Evolutionary conservation across 2,113 vertebrate species (phyloP).

Genomic region (Perca flavescens): DNA sequence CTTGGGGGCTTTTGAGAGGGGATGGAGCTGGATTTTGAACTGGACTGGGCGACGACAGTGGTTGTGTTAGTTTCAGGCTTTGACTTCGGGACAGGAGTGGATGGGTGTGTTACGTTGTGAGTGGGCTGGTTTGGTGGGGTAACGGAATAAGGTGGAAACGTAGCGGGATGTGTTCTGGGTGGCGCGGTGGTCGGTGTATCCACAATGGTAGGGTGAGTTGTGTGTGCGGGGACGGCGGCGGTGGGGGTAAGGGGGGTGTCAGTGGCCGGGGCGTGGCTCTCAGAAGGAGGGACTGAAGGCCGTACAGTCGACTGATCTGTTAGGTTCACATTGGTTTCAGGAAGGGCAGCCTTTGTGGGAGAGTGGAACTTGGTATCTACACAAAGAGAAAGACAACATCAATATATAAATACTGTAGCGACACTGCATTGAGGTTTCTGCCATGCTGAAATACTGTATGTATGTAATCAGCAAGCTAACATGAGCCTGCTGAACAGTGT

Average conservation of each 20-base stretch:
- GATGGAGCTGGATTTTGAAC: slow-evolving; percentile 5
- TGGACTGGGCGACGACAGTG: background rate
- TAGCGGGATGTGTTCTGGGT: background rate
- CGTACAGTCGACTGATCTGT: background rate
- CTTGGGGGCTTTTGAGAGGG: background rate
- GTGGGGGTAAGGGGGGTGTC: background rate
- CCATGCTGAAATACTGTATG: background rate
- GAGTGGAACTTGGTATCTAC: slow-evolving; percentile 7
- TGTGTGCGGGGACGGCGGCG: background rate
- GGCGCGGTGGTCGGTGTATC: background rate
- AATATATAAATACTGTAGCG: background rate
- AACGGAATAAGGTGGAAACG: background rate
- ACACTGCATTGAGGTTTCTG: no score
- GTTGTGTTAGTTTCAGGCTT: no score
- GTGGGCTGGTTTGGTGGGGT: background rate
- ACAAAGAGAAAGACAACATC: slow-evolving; percentile 22
- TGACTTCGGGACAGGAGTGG: background rate
- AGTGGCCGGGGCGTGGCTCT: background rate
- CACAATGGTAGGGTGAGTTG: background rate
- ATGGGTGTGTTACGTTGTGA: background rate
- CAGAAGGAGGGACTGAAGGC: background rate
- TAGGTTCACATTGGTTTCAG: background rate
- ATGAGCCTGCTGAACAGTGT: background rate
- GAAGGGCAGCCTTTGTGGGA: background rate
- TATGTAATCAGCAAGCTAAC: background rate